Base-by-base conservation (phyloP, 2,113 vertebrate species). In the Telmatochromis sp. region DNA sequence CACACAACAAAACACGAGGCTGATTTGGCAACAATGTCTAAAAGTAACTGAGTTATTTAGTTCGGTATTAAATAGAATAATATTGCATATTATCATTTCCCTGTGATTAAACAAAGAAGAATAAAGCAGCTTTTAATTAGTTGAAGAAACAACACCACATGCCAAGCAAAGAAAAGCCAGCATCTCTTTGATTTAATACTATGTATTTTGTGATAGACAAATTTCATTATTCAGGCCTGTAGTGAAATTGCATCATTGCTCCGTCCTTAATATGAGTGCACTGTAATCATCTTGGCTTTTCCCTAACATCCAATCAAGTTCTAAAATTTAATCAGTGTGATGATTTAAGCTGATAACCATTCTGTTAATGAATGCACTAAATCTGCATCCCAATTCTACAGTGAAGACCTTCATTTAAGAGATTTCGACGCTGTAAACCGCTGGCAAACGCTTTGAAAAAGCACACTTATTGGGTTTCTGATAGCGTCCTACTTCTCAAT, bases 331-430 rank as follows among this genome's bases (percentile, higher is more conserved):
- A 91, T 85, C 83, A 86, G 35, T 19, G 5, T 45, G 53, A 84
- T 79, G 82, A 89, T 81, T 91, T 88, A 82, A 87, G 85, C 87
- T 78, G 84, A 82, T 58, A 80, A 85, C 83, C 45, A 84, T 54
- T 93, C 42, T n/a, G 54, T 88, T 93, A 87, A 94, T 88, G 84
- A 86, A 83, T 73, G 83, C 37, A 21, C 58, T 35, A 86, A 89
- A 90, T 82, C 81, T 63, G 73, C 3, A 5, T 63, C 53, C 82
- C 85, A 84, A 85, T 91, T 84, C 86, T 15, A 73, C 80, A 51
- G 1, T 42, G 42, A 73, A 87, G 23, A 83, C 60, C 42, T 88
- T 80, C 4, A 55, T 85, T 87, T 81, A 85, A 19, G 58, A 92
- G 55, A 68, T 81, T 88, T 51, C 37, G 45, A 63, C 54, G 21